Evolutionary conservation across 2,113 vertebrate genomes (phyloP).

Genomic region (Phasianus colchicus): DNA sequence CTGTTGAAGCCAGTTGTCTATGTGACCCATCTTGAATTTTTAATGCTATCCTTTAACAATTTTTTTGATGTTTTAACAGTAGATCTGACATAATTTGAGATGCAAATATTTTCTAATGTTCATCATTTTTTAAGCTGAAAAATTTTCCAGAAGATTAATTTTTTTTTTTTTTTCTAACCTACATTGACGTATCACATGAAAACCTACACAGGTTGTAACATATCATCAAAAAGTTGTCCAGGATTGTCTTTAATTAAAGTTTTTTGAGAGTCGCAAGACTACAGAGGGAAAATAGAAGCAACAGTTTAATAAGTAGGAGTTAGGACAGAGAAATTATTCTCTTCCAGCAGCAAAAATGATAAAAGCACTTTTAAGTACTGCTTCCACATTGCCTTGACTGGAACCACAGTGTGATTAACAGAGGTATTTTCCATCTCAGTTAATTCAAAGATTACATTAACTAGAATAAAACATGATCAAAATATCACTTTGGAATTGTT

Average conservation of each 20-base stretch:
- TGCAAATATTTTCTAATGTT: background rate
- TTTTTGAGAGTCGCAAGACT: background rate
- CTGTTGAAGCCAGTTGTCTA: background rate
- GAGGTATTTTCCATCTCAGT: background rate
- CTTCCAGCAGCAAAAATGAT: background rate
- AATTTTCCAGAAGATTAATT: background rate
- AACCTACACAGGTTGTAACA: background rate
- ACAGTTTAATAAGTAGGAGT: background rate
- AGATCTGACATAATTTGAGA: background rate
- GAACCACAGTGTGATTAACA: background rate
- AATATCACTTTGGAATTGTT: background rate
- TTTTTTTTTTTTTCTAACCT: background rate
- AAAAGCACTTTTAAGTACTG: background rate
- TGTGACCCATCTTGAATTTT: background rate
- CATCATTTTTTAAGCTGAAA: background rate
- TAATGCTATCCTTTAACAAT: background rate
- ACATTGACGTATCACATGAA: background rate
- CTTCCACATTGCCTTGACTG: background rate
- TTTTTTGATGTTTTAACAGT: background rate
- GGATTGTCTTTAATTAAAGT: background rate
- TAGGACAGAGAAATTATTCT: background rate
- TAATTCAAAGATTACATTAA: background rate
- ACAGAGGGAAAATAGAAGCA: background rate
- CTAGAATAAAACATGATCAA: background rate
- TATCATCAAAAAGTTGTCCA: background rate